Evolutionary conservation across 2,797 vertebrate genomes (phyloP).

Genomic region (Helarctos malayanus): DNA sequence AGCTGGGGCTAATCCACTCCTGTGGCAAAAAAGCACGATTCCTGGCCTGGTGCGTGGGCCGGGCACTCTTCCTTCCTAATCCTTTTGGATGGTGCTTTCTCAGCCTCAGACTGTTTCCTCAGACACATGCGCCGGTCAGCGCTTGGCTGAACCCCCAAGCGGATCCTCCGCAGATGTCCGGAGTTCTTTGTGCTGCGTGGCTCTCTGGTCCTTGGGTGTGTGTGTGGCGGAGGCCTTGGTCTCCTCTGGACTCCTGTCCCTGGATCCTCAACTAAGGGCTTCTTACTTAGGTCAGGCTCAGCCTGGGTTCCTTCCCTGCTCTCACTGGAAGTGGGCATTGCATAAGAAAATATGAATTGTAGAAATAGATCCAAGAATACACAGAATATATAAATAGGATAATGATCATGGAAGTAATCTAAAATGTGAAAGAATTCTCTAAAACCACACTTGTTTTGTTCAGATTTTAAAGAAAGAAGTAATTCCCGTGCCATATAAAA

Average conservation of each 20-base stretch:
- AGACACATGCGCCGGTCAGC: fast-evolving
- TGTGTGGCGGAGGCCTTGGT: neutral
- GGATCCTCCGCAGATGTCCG: neutral
- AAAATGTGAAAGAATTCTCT: conserved; percentile 20
- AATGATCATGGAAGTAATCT: conserved; percentile 5
- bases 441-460: neutral
- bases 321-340: conserved; percentile 42
- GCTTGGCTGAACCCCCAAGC: neutral
- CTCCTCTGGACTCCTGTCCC: neutral
- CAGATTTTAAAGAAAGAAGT: conserved; percentile 19
- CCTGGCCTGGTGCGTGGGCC: neutral
- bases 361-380: conserved; percentile 22
- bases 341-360: neutral
- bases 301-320: neutral
- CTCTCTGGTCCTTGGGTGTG: neutral
- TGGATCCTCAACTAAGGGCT: neutral
- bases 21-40: neutral
- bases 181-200: neutral
- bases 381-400: neutral
- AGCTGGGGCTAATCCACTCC: neutral
- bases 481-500: neutral
- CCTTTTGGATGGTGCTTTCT: neutral
- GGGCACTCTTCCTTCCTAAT: neutral
- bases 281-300: neutral
- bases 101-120: neutral